Base-by-base conservation (phyloP, 2,113 vertebrate species). In the Tenrec ecaudatus region DNA sequence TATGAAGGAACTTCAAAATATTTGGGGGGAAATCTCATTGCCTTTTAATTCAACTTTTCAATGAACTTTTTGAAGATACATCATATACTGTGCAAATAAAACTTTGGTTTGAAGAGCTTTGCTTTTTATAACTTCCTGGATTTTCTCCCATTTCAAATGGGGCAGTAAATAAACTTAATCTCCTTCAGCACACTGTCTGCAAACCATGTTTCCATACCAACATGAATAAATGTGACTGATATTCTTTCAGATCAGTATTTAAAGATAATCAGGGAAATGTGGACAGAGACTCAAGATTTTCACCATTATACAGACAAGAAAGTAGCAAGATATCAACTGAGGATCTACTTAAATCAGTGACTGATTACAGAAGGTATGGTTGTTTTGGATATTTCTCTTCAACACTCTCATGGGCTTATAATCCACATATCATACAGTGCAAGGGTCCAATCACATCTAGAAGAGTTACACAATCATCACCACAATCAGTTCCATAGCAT, bases 291-390 rank as follows among this genome's bases (percentile, higher is more conserved):
- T 98, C 99, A 11, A 98, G 99, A 91, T 99, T 99, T 97, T 99
- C 99, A 36, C 99, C 99, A 20, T 97, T 99, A 76, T 99, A 99
- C 97, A 99, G 99, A 96, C 99, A 99, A 98, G 99, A 99, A 97
- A 99, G 98, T 97, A 99, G 97, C 97, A 99, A 99, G 97, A 99
- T 99, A 97, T 99, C 99, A 96, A 98, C 98, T 8, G 99, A 99
- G 90, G 99, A 99, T 76, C 98, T 99, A 92, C 98, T 99, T 68
- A 99, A 99, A 96, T 97, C 99, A 86, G 98, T 99, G 73, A 97
- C 98, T 57, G 99, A 99, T 96, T 99, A 99, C 94, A 98, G 98
- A 97, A 99, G 99, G 99, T 99, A 97, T 94, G 95, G 68, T 93
- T 40, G 93, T 69, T n/a, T 33, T 29, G 4, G 14, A 31, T 69